Evolutionary conservation across 2,888 invertebrate genomes (phyloP), one percentile per base, ranked within the genome.

Genomic region (Peribatodes rhomboidaria): DNA sequence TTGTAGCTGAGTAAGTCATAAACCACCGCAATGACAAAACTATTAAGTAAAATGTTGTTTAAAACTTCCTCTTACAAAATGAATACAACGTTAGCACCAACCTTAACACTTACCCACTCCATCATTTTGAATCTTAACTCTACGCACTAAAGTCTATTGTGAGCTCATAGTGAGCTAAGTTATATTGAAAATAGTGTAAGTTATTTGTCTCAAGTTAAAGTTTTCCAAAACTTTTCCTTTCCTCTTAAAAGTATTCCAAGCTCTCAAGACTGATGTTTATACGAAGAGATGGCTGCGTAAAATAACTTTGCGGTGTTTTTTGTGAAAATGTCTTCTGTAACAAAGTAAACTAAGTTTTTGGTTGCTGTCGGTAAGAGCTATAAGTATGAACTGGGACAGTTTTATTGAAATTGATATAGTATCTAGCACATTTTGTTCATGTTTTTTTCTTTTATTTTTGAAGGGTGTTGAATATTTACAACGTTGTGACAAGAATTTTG

Each of bases 141-240:
- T 2, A 33, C 7, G n/a, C 7, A 7, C n/a, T 52, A 63, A 22
- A 50, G 70, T 54, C 54, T 46, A 41, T 44, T 47, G n/a, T 31
- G n/a, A 54, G n/a, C n/a, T n/a, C n/a, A n/a, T n/a, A n/a, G n/a
- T n/a, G n/a, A n/a, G 7, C 18, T 13, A 41, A 37, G 20, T 33
- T 18, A 50, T 27, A 39, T 41, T 22, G n/a, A 33, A 35, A 65
- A 61, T 60, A 59, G 53, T 53, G 33, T 58, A 20, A 42, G 20
- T 63, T 55, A 61, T 58, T 61, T 53, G 55, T 53, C 37, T 10
- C 22, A 33, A 16, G 57, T 60, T 61, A 62, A 70, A 65, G 59
- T 67, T 62, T 52, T 49, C 39, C 35, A 8, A 58, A 71, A 71
- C 35, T 68, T 71, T 63, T 41, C 56, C 37, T 56, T 54, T 63